Conservation (phyloP, 2,888 invertebrate species). For the Serrognathus titanus region DNA sequence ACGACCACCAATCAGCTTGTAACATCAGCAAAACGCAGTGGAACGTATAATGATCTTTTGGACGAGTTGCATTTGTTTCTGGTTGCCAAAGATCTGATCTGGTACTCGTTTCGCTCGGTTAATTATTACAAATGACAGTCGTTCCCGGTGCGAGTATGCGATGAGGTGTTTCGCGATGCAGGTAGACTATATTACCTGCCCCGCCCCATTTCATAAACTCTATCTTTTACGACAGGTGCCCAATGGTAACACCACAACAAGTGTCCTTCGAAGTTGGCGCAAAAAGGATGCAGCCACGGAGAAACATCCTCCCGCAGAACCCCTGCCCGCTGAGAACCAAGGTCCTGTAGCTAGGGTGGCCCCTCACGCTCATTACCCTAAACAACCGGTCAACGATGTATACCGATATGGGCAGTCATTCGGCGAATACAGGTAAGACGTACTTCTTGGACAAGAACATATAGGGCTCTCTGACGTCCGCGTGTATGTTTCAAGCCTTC, state of each 20-base stretch:
- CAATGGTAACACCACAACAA: constrained; percentile 28
- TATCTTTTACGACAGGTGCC: background rate
- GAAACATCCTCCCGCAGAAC: constrained; percentile 29
- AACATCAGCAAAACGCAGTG: too few relatives aligned
- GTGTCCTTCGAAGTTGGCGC: constrained; percentile 44
- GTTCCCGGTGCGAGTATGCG: too few relatives aligned
- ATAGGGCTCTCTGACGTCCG: constrained; percentile 18
- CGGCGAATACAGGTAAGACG: constrained; percentile 36
- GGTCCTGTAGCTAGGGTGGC: constrained; percentile 46
- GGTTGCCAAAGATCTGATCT: too few relatives aligned
- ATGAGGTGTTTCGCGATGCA: too few relatives aligned
- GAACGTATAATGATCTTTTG: too few relatives aligned
- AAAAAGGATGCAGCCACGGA: constrained; percentile 41
- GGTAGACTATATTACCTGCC: too few relatives aligned
- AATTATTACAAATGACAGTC: too few relatives aligned
- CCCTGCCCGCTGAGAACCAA: constrained; percentile 21
- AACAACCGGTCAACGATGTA: constrained; percentile 33
- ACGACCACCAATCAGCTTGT: too few relatives aligned
- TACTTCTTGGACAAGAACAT: background rate
- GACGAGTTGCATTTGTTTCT: too few relatives aligned
- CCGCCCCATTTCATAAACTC: too few relatives aligned
- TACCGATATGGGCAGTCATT: constrained; percentile 36
- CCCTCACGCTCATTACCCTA: constrained; percentile 45
- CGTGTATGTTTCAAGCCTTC: constrained; percentile 5
- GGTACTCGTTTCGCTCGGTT: too few relatives aligned